phyloP scores from a whole-genome alignment of 2,797 vertebrate genomes.

The Danio kyathit region DNA sequence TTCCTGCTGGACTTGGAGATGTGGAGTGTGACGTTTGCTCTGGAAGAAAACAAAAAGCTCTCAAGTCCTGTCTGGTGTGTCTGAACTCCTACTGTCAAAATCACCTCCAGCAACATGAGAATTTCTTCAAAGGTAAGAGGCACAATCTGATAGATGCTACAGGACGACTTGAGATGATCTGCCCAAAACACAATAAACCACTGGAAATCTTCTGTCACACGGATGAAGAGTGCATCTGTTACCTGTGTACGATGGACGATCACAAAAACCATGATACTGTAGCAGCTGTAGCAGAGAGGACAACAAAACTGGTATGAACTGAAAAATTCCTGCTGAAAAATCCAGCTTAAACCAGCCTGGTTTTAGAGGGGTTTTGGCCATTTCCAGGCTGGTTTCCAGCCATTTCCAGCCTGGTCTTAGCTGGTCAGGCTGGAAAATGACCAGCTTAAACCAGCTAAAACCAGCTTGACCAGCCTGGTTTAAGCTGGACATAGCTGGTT shows the following conservation, averaged over 20 bases:
- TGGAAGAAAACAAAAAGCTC: neutral
- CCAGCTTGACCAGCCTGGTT: too few relatives aligned
- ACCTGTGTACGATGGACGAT: slow-evolving; percentile 1
- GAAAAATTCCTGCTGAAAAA: too few relatives aligned
- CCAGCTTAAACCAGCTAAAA: too few relatives aligned
- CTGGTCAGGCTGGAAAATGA: too few relatives aligned
- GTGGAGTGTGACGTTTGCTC: neutral
- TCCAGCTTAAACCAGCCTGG: too few relatives aligned
- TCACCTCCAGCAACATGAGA: neutral
- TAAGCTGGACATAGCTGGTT: too few relatives aligned
- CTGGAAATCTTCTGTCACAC: neutral
- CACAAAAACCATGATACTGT: neutral
- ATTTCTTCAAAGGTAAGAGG: slow-evolving; percentile 2
- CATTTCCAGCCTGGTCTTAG: too few relatives aligned
- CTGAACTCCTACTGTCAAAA: neutral
- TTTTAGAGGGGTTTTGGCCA: too few relatives aligned
- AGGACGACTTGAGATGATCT: neutral
- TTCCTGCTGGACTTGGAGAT: neutral
- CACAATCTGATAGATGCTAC: slow-evolving; percentile 3
- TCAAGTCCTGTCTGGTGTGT: neutral
- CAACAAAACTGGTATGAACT: neutral
- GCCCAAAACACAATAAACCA: neutral
- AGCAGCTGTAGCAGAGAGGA: neutral
- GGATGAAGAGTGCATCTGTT: neutral
- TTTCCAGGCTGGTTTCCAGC: too few relatives aligned